Evolutionary conservation across 2,888 invertebrate genomes (phyloP).

Genomic region (Napeogenes sylphis): DNA sequence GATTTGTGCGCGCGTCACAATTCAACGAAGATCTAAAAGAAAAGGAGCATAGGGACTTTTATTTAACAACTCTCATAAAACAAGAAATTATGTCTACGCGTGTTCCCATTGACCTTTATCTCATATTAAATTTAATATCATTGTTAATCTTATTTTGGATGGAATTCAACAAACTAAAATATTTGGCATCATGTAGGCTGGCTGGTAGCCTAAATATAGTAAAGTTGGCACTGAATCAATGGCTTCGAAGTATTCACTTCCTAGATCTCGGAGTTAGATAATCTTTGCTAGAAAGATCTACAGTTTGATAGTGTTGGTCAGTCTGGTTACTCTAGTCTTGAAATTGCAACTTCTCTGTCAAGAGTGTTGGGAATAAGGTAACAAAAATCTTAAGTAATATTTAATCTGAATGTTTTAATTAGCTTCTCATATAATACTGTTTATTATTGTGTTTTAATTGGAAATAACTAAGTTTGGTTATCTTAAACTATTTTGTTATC

Average conservation of each 20-base stretch:
- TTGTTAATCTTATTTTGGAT: constrained; percentile 12
- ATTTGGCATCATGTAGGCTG: constrained; percentile 26
- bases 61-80: background rate
- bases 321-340: constrained; percentile 20
- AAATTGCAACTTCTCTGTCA: constrained; percentile 14
- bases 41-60: background rate
- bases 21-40: background rate
- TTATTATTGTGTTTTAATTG: no score
- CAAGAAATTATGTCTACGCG: background rate
- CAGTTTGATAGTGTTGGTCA: constrained; percentile 17
- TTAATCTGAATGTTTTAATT: background rate
- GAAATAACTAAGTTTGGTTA: no score
- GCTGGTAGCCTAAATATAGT: constrained; percentile 24
- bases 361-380: constrained; percentile 9
- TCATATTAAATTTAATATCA: constrained; percentile 16
- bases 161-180: constrained; percentile 12
- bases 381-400: background rate
- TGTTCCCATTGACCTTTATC: constrained; percentile 4
- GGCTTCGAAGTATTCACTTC: constrained; percentile 23
- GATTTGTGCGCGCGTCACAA: no score
- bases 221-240: constrained; percentile 26
- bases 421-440: background rate
- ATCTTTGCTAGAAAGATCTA: constrained; percentile 19
- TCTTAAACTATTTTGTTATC: no score
- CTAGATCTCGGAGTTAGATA: constrained; percentile 15